phyloP scores from a whole-genome alignment of 2,797 vertebrate species.

The Smutsia temminckii region DNA sequence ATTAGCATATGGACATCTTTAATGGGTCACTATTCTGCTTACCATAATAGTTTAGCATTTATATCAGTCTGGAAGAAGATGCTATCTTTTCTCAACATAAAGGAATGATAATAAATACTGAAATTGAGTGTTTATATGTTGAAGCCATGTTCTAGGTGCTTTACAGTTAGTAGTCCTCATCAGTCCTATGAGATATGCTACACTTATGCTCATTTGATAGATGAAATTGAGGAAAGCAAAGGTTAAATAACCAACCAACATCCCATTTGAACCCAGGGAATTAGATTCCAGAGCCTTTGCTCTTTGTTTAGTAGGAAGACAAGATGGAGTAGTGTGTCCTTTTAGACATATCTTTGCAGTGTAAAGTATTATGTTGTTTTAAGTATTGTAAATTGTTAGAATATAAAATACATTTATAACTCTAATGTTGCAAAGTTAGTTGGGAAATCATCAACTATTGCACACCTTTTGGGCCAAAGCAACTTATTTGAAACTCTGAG shows the following conservation, averaged over 20 bases:
- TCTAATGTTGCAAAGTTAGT: neutral
- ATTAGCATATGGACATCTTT: neutral
- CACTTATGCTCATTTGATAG: neutral
- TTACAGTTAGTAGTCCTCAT: neutral
- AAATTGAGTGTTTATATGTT: neutral
- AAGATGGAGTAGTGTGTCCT: neutral
- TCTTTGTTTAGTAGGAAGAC: neutral
- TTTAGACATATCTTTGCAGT: neutral
- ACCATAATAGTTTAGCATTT: neutral
- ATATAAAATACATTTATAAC: neutral
- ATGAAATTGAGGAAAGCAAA: neutral
- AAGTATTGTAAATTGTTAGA: neutral
- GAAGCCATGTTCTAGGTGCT: neutral
- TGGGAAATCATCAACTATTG: neutral
- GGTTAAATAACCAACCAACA: neutral
- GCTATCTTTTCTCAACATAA: neutral
- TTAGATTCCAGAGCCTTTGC: neutral
- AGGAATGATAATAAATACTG: neutral
- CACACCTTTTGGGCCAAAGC: neutral
- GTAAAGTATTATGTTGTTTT: neutral
- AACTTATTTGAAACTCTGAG: slow-evolving; percentile 16
- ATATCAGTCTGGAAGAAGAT: neutral
- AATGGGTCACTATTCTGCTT: neutral
- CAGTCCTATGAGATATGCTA: neutral
- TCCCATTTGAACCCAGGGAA: neutral